Evolutionary conservation across 1,140 invertebrate species (phyloP).

Genomic region (Caenorhabditis latens): DNA sequence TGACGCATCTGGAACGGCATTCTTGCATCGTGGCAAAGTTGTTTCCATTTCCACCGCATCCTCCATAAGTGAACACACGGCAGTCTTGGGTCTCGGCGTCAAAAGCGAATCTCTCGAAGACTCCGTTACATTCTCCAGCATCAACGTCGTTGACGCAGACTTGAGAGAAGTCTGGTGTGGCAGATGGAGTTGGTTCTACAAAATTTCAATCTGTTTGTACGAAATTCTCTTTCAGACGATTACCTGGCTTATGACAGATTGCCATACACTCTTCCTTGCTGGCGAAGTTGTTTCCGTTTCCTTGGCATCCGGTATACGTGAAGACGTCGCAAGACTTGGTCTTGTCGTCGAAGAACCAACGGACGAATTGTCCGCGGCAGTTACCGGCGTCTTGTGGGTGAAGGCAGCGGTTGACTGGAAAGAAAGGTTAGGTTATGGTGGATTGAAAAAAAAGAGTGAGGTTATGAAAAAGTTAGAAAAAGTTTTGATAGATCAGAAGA

Average conservation of each 20-base stretch:
- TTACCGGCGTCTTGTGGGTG: constrained; percentile 72
- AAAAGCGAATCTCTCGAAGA: constrained; percentile 73
- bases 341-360: constrained; percentile 81
- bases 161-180: constrained; percentile 62
- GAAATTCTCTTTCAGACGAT: background rate
- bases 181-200: constrained; percentile 40
- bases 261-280: constrained; percentile 74
- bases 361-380: constrained; percentile 74
- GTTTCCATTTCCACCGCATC: constrained; percentile 75
- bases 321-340: constrained; percentile 82
- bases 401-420: constrained; percentile 70
- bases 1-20: constrained; percentile 67
- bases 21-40: constrained; percentile 73
- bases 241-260: constrained; percentile 71
- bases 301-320: constrained; percentile 87
- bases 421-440: background rate
- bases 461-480: background rate
- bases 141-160: constrained; percentile 73
- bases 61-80: constrained; percentile 72
- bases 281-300: constrained; percentile 84
- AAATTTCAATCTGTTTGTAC: background rate
- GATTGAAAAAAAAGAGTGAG: background rate
- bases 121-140: constrained; percentile 72
- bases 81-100: constrained; percentile 70
- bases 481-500: background rate